These are phyloP conservation scores for Onychostruthus taczanowskii DNA, from an alignment of 2,113 vertebrate genomes.

Conservation along the genomic window DNA sequence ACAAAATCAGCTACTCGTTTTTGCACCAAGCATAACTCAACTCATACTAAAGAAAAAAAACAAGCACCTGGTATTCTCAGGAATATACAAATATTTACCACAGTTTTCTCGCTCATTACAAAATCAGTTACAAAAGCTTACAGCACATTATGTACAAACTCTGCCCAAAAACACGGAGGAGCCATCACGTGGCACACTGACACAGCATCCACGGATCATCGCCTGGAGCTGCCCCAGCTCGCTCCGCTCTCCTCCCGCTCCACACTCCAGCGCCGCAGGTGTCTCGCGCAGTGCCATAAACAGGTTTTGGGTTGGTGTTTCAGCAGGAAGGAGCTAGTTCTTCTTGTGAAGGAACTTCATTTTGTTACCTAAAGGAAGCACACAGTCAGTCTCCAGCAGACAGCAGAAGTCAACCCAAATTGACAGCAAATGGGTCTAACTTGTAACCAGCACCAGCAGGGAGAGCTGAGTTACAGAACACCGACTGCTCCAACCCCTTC, in stretches of 20 bases:
- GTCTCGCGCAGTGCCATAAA: not conserved
- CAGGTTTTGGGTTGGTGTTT: not conserved
- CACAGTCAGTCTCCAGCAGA: not conserved
- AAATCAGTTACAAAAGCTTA: slow-evolving; percentile 78
- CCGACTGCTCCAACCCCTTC: rapidly evolving
- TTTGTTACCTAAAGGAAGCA: slow-evolving; percentile 85
- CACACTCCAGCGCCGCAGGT: not conserved
- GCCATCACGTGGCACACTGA: not conserved
- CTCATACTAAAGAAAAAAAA: slow-evolving; percentile 58
- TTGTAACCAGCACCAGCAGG: not conserved
- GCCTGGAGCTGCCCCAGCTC: not conserved
- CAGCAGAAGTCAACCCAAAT: not conserved
- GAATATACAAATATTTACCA: slow-evolving; percentile 87
- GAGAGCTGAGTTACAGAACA: not conserved
- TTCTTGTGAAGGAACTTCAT: slow-evolving; percentile 99
- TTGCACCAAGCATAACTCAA: slow-evolving; percentile 70
- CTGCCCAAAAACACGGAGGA: slow-evolving; percentile 17
- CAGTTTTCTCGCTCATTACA: slow-evolving; percentile 76
- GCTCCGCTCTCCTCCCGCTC: not conserved
- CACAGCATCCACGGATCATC: not conserved
- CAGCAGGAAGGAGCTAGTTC: slow-evolving; percentile 77
- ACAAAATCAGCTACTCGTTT: slow-evolving; percentile 79
- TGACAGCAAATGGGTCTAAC: not conserved
- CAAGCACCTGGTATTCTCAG: slow-evolving; percentile 72
- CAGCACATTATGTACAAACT: slow-evolving; percentile 81